Conservation (phyloP, 2,113 vertebrate genomes). For the Pteruthius melanotis region DNA sequence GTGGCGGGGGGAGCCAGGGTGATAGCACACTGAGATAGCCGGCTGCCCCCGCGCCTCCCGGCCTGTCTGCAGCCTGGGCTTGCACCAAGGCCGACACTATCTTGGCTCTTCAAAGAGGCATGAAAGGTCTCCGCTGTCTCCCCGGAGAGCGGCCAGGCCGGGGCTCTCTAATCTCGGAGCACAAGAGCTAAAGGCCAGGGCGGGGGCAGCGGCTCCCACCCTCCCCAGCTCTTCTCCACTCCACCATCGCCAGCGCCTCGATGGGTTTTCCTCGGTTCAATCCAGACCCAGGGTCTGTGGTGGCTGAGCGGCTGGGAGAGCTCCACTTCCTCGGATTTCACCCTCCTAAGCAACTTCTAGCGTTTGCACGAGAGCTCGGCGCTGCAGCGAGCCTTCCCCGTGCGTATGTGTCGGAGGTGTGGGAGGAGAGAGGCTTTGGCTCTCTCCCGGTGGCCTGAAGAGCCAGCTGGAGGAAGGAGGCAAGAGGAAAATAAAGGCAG, state of each 20-base stretch:
- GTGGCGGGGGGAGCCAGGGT: neutral
- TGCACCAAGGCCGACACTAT: constrained; percentile 24
- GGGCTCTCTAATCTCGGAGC: constrained; percentile 1
- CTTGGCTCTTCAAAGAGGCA: constrained; percentile 55
- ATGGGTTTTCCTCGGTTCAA: neutral
- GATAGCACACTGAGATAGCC: constrained; percentile 20
- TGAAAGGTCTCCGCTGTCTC: constrained; percentile 22
- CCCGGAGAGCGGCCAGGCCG: neutral
- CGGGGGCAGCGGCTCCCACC: neutral
- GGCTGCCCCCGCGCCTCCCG: constrained; percentile 6
- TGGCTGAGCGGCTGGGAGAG: neutral
- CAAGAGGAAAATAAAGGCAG: neutral
- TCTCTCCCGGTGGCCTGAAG: constrained; percentile 14
- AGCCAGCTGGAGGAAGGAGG: constrained; percentile 38
- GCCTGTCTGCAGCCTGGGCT: constrained; percentile 2
- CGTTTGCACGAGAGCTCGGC: neutral
- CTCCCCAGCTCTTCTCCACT: neutral
- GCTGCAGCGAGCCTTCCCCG: neutral
- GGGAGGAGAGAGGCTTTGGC: constrained; percentile 14
- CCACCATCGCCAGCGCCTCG: neutral
- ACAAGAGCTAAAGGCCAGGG: neutral
- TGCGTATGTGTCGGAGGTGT: neutral
- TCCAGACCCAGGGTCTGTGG: neutral
- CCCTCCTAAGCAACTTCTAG: constrained; percentile 35
- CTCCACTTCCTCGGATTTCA: neutral